phyloP scores from a whole-genome alignment of 2,113 vertebrate species.

The Zingel zingel region DNA sequence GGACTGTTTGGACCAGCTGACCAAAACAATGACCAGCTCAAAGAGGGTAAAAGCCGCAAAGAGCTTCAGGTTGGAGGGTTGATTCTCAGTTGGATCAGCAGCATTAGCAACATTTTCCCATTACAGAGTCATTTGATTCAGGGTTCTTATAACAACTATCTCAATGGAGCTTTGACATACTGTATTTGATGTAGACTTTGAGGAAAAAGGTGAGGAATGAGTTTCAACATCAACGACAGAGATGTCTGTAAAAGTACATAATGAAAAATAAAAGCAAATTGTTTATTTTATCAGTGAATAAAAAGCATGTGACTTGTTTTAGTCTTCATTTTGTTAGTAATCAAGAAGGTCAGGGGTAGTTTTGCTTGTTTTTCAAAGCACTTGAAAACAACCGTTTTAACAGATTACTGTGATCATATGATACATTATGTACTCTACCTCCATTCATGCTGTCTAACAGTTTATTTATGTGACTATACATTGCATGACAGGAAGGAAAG shows the following conservation, averaged over 20 bases:
- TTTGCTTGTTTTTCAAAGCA: slow-evolving; percentile 10
- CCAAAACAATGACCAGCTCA: slow-evolving; percentile 58
- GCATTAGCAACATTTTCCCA: background rate
- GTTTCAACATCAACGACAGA: background rate
- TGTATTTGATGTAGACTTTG: background rate
- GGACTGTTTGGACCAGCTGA: slow-evolving; percentile 50
- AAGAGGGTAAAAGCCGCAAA: slow-evolving; percentile 44
- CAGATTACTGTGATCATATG: background rate
- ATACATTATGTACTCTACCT: background rate
- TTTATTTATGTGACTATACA: background rate
- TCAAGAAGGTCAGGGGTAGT: background rate
- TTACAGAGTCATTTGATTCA: background rate
- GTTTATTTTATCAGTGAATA: background rate
- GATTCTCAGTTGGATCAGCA: slow-evolving; percentile 41
- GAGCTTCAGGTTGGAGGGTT: slow-evolving; percentile 24
- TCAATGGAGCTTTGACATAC: background rate
- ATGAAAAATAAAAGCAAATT: background rate
- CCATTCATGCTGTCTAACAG: background rate
- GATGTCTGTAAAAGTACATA: background rate
- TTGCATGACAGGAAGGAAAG: background rate
- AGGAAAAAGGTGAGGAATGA: background rate
- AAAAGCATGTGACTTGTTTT: background rate
- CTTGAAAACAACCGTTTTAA: background rate
- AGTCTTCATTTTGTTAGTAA: background rate
- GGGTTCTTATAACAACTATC: background rate